These are phyloP conservation scores for Eristalis pertinax DNA, from an alignment of 2,888 invertebrate genomes.

Conservation along the genomic window DNA sequence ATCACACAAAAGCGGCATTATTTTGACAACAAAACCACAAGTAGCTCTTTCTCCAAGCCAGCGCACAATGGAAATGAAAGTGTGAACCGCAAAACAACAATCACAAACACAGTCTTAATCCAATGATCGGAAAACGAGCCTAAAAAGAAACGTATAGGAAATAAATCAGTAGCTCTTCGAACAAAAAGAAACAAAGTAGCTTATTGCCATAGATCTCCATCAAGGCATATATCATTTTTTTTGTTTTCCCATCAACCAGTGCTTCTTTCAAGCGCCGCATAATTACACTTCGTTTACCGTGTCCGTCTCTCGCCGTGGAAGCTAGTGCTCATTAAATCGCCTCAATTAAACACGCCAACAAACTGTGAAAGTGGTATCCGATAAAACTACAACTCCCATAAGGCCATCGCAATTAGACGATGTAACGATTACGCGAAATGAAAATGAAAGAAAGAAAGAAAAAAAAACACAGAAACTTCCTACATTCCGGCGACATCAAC, in stretches of 20 bases:
- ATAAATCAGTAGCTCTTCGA: not conserved
- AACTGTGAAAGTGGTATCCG: constrained; percentile 55
- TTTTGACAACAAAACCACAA: not conserved
- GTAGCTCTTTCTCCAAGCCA: no score
- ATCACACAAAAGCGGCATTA: no score
- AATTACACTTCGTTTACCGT: not conserved
- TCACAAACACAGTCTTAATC: not conserved
- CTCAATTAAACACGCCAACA: constrained; percentile 23
- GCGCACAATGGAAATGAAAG: not conserved
- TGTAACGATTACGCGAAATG: constrained; percentile 43
- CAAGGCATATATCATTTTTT: not conserved
- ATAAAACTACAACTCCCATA: constrained; percentile 40
- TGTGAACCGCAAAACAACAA: not conserved
- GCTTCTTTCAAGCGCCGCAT: not conserved
- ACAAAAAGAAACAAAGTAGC: not conserved
- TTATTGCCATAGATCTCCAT: not conserved
- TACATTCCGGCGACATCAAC: constrained; percentile 2
- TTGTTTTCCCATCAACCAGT: not conserved
- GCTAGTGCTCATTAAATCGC: constrained; percentile 23
- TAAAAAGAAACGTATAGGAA: not conserved
- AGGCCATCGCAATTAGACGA: constrained; percentile 21
- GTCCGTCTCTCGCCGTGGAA: not conserved
- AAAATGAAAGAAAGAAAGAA: constrained; percentile 14
- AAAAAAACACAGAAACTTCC: constrained; percentile 8
- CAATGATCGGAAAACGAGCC: not conserved